These are phyloP conservation scores for Nasua narica DNA, from an alignment of 2,797 vertebrate genomes.

Conservation along the genomic window DNA sequence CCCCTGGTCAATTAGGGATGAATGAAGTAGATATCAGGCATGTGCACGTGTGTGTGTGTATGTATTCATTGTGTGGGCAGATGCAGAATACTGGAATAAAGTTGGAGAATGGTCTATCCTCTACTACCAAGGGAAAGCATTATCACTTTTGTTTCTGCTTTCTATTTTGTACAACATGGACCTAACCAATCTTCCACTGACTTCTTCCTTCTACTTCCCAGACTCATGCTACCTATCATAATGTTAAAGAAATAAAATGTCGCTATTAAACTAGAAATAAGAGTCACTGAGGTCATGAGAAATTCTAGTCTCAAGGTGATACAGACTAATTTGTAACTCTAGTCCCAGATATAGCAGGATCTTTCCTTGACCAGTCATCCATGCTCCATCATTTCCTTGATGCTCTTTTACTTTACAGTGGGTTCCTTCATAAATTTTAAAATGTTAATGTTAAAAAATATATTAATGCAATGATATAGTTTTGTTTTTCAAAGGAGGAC, in stretches of 20 bases:
- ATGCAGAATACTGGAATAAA: not conserved
- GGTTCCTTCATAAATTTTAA: not conserved
- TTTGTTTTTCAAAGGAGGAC: not conserved
- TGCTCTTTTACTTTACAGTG: not conserved
- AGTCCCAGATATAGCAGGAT: not conserved
- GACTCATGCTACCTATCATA: not conserved
- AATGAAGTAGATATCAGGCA: not conserved
- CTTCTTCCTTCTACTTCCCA: not conserved
- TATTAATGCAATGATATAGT: not conserved
- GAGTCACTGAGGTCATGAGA: not conserved
- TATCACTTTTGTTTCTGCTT: not conserved
- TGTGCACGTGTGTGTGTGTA: rapidly evolving
- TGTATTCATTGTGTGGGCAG: not conserved
- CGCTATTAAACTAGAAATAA: not conserved
- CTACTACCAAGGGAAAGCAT: not conserved
- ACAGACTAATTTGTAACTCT: not conserved
- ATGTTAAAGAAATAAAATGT: not conserved
- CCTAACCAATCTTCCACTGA: not conserved
- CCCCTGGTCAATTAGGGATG: not conserved
- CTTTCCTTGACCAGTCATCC: not conserved
- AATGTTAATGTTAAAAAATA: not conserved
- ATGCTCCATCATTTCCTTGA: not conserved
- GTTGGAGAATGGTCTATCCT: not conserved
- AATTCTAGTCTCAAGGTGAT: not conserved
- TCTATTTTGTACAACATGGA: not conserved